phyloP scores from a whole-genome alignment of 2,888 invertebrate genomes.

The Lasioglossum zephyrum region DNA sequence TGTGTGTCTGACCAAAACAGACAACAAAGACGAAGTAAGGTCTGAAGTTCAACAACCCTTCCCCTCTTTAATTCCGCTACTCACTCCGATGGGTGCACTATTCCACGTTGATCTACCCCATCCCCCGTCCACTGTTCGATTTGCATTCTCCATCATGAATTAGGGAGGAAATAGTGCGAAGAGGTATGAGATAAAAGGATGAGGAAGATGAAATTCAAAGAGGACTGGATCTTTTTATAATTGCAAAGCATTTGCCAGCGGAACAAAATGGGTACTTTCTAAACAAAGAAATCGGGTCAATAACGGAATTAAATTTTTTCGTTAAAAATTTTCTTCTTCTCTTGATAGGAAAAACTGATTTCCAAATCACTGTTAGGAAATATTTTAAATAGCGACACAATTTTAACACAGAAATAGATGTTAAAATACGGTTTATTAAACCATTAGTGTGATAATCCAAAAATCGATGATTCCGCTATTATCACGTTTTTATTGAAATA shows the following conservation, averaged over 20 bases:
- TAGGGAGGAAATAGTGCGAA: conserved; percentile 56
- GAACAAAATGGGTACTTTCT: conserved; percentile 65
- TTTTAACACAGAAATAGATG: background rate
- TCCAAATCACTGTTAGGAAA: background rate
- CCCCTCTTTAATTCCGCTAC: conserved; percentile 76
- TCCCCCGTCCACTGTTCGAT: conserved; percentile 67
- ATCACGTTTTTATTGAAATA: background rate
- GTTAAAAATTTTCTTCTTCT: background rate
- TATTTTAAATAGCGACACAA: background rate
- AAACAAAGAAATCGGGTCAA: conserved; percentile 70
- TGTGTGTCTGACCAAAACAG: conserved; percentile 79
- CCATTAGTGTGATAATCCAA: background rate
- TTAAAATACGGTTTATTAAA: background rate
- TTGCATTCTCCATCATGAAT: conserved; percentile 60
- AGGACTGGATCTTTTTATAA: conserved; percentile 74
- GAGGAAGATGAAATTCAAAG: conserved; percentile 66
- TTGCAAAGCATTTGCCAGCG: conserved; percentile 76
- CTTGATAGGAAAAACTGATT: background rate
- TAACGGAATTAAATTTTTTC: conserved; percentile 36
- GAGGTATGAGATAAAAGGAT: conserved; percentile 63
- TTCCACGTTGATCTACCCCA: conserved; percentile 59
- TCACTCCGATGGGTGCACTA: conserved; percentile 57
- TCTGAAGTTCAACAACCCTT: conserved; percentile 73
- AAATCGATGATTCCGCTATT: background rate
- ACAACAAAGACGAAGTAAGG: conserved; percentile 78